Evolutionary conservation across 2,113 vertebrate genomes (phyloP), one percentile per base, ranked within the genome.

Genomic region (Leptobrachium leishanense): DNA sequence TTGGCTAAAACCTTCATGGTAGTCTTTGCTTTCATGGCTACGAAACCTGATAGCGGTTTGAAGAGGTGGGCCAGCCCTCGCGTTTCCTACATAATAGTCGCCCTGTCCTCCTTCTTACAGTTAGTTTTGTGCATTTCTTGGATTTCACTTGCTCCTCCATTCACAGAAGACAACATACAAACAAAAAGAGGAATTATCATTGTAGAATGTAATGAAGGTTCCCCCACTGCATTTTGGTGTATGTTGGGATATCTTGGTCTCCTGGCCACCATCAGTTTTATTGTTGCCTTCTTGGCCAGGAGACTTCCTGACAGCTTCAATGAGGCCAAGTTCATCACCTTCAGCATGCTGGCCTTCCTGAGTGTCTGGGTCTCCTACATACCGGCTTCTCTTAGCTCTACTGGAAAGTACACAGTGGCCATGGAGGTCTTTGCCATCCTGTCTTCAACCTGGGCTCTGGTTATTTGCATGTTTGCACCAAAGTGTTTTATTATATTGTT

Each of bases 291-390:
- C 43, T 20, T 66, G n/a, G 73, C 44, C 31, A 5, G 73, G 2
- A 66, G 43, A 53, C 73, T 75, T 65, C 73, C 73, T 6, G 59
- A 74, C 10, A 74, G 62, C 20, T 65, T 65, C 6, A 75, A 75
- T 50, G 73, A 75, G 2, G 73, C 73, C 20, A 55, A 76, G 65
- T 76, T 68, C 20, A 76, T 68, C 2, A 76, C 74, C 3, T 76
- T 76, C 74, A 76, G 74, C 46, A 76, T 76, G 74, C 53, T 76
- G 74, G 63, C 74, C 40, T 68, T 76, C 10, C 74, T 76, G 4
- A 31, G 63, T 68, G 74, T 76, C 7, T 76, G 74, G 74, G 40
- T 76, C 13, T 67, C 44, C 43, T 75, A 13, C 8, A 75, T 75
- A 7, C 73, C 73, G 20, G 73, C 73, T 5, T 50, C 43, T 42